A percentile compares a stretch with the other conserved stretches of the same genome.
phyloP scores from a whole-genome alignment of 1,140 invertebrate genomes.

The Trichonephila inaurata region DNA sequence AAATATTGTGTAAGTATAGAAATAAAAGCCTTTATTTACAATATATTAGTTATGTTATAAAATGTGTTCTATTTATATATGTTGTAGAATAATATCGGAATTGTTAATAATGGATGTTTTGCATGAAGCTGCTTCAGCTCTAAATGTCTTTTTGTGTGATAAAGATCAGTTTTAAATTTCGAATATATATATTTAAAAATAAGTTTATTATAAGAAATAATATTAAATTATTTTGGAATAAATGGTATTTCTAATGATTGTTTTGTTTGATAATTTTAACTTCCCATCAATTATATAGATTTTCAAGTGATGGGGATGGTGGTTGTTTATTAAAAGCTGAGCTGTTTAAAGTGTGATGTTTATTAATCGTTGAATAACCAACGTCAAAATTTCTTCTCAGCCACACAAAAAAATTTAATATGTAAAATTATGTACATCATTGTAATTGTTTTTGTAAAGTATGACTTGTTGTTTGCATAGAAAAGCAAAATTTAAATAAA shows the following conservation, averaged over 20 bases:
- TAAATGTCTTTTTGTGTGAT: no score
- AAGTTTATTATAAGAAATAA: no score
- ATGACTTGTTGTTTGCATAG: slow-evolving; percentile 51
- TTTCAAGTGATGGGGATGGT: slow-evolving; percentile 68
- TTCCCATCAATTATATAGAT: not conserved
- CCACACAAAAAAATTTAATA: slow-evolving; percentile 25
- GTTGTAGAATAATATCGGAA: no score
- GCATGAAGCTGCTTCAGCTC: no score
- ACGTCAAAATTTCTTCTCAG: slow-evolving; percentile 63
- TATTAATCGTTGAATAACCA: slow-evolving; percentile 51
- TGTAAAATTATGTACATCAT: slow-evolving; percentile 68
- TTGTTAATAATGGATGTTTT: no score
- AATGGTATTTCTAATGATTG: not conserved
- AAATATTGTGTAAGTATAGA: no score
- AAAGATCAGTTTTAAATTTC: no score
- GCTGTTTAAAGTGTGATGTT: slow-evolving; percentile 69
- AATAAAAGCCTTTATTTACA: no score
- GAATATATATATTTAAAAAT: no score
- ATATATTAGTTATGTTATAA: no score
- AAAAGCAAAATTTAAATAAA: slow-evolving; percentile 34
- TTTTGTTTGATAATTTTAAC: not conserved
- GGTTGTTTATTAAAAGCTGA: slow-evolving; percentile 70
- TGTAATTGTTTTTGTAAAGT: slow-evolving; percentile 68
- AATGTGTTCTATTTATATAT: no score
- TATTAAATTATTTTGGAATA: no score